These are phyloP conservation scores for Anguilla pacifica DNA, from an alignment of 2,797 vertebrate species.

Conservation along the genomic window DNA sequence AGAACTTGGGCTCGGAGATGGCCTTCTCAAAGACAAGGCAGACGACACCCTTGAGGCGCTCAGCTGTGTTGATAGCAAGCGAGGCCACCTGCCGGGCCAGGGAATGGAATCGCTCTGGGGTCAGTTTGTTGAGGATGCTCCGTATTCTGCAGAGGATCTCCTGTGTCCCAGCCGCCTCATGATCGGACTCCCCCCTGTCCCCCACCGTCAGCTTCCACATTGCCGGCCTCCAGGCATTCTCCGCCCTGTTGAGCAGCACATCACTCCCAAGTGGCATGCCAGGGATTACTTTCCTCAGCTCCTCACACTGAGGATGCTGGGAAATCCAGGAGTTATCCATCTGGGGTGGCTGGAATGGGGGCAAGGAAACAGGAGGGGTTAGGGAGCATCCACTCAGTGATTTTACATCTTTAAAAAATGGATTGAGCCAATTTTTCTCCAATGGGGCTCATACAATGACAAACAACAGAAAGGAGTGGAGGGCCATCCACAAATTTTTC, in stretches of 20 bases:
- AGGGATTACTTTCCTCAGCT: slow-evolving; percentile 89
- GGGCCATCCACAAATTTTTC: too few species aligned
- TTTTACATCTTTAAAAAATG: too few species aligned
- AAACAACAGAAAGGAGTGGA: too few species aligned
- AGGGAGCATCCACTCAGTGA: not conserved
- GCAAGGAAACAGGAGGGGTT: not conserved
- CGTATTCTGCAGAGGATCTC: slow-evolving; percentile 90
- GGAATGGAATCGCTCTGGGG: slow-evolving; percentile 96
- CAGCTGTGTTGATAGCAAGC: slow-evolving; percentile 91
- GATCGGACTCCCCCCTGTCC: slow-evolving; percentile 63
- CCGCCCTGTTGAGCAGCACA: slow-evolving; percentile 90
- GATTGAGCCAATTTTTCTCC: too few species aligned
- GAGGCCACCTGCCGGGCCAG: slow-evolving; percentile 96
- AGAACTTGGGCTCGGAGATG: slow-evolving; percentile 97
- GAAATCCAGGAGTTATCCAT: slow-evolving; percentile 87
- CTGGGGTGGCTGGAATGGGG: slow-evolving; percentile 75
- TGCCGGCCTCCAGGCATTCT: slow-evolving; percentile 92
- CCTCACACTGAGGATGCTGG: slow-evolving; percentile 85
- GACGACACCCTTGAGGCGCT: slow-evolving; percentile 94
- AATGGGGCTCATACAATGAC: too few species aligned
- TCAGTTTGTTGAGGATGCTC: slow-evolving; percentile 96
- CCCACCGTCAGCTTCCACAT: slow-evolving; percentile 66
- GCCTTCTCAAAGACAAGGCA: slow-evolving; percentile 98
- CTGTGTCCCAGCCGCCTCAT: slow-evolving; percentile 80
- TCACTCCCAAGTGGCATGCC: slow-evolving; percentile 85